These are phyloP conservation scores for Crax fasciolata DNA, from an alignment of 2,797 vertebrate species.

Conservation along the genomic window DNA sequence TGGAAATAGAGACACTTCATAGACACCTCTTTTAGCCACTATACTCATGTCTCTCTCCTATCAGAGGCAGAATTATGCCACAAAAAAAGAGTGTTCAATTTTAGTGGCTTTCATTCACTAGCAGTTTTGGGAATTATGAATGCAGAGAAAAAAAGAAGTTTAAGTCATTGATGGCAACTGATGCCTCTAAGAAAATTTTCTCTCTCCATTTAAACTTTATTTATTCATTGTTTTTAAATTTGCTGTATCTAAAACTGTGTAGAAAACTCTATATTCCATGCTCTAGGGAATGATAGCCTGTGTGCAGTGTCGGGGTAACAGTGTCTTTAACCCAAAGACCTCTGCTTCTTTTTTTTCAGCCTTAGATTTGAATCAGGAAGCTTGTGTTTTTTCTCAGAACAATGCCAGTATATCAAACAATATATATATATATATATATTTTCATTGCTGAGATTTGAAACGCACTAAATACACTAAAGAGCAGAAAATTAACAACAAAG, in stretches of 20 bases:
- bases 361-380: slow-evolving; percentile 58
- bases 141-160: background rate
- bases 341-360: slow-evolving; percentile 56
- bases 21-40: background rate
- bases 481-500: background rate
- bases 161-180: background rate
- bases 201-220: background rate
- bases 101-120: background rate
- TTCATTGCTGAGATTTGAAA: slow-evolving; percentile 63
- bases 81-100: background rate
- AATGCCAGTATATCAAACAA: slow-evolving; percentile 48
- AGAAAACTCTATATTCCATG: slow-evolving; percentile 26
- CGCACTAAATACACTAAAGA: background rate
- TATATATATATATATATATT: slow-evolving; percentile 53
- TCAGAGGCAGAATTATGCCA: background rate
- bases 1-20: background rate
- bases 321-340: slow-evolving; percentile 59
- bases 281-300: slow-evolving; percentile 56
- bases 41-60: background rate
- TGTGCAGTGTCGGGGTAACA: slow-evolving; percentile 68
- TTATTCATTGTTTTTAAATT: background rate
- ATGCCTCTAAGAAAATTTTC: background rate
- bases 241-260: background rate
- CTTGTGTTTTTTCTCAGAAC: slow-evolving; percentile 56
- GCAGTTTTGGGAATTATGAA: background rate